Conservation (phyloP, 2,888 invertebrate genomes). For the Plutella xylostella region DNA sequence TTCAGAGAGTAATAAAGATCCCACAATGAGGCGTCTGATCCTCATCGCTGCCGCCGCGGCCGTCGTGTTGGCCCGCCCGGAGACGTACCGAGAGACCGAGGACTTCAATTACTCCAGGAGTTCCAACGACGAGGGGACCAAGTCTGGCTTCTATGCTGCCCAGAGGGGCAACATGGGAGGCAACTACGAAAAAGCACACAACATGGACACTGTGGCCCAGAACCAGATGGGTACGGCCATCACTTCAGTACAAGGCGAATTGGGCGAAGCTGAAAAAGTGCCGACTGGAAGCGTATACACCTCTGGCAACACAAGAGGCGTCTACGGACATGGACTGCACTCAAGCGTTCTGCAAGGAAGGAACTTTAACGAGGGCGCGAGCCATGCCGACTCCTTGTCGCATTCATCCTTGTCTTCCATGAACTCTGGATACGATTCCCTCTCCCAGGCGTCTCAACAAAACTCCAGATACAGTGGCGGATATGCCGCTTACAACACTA, state of each 20-base stretch:
- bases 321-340: conserved; percentile 49
- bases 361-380: conserved; percentile 44
- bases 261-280: conserved; percentile 47
- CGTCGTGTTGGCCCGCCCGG: conserved; percentile 44
- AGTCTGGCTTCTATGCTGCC: conserved; percentile 56
- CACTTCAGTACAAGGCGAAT: conserved; percentile 49
- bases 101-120: conserved; percentile 61
- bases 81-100: conserved; percentile 55
- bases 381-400: conserved; percentile 21
- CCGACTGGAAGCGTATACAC: conserved; percentile 49
- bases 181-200: conserved; percentile 59
- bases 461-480: conserved; percentile 23
- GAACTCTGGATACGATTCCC: conserved; percentile 20
- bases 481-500: conserved; percentile 14
- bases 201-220: conserved; percentile 59
- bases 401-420: conserved; percentile 19
- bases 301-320: conserved; percentile 53
- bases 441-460: conserved; percentile 18
- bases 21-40: conserved; percentile 38
- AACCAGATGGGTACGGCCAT: conserved; percentile 57
- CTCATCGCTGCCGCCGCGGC: conserved; percentile 37
- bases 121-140: conserved; percentile 56
- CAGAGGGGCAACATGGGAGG: conserved; percentile 67
- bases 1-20: no score
- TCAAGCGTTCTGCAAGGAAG: conserved; percentile 47